Evolutionary conservation across 1,140 invertebrate genomes (phyloP).

Genomic region (Teleopsis dalmanni): DNA sequence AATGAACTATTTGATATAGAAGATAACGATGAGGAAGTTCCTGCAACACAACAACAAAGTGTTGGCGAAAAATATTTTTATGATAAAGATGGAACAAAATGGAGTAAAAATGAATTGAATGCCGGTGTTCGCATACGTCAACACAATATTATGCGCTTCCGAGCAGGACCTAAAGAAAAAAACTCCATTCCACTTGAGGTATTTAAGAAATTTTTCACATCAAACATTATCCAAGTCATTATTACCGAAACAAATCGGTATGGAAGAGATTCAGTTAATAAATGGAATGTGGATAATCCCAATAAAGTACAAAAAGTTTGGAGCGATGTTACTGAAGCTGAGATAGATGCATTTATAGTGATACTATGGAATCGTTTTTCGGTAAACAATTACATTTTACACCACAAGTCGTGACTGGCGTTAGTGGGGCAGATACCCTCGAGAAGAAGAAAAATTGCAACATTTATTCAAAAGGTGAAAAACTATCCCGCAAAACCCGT

Average conservation of each 20-base stretch:
- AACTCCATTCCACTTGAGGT: conserved; percentile 1
- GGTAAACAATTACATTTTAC: no score
- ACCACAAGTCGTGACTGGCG: no score
- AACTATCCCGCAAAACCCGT: no score
- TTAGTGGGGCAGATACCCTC: no score
- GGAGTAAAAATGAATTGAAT: neutral
- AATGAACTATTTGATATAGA: neutral
- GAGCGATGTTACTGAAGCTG: neutral
- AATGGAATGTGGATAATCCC: conserved; percentile 4
- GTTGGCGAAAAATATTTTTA: neutral
- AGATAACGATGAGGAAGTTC: neutral
- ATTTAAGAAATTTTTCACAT: conserved; percentile 6
- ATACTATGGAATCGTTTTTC: no score
- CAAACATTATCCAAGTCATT: neutral
- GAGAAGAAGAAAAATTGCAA: no score
- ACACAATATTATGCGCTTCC: conserved; percentile 4
- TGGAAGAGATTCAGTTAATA: neutral
- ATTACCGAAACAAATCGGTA: conserved; percentile 7
- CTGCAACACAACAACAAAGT: neutral
- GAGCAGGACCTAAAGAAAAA: neutral
- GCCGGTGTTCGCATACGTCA: neutral
- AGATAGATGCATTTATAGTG: neutral
- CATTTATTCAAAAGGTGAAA: no score
- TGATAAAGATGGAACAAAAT: neutral
- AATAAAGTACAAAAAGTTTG: neutral